phyloP scores from a whole-genome alignment of 2,113 vertebrate genomes.

The Telmatochromis bifrenatus region DNA sequence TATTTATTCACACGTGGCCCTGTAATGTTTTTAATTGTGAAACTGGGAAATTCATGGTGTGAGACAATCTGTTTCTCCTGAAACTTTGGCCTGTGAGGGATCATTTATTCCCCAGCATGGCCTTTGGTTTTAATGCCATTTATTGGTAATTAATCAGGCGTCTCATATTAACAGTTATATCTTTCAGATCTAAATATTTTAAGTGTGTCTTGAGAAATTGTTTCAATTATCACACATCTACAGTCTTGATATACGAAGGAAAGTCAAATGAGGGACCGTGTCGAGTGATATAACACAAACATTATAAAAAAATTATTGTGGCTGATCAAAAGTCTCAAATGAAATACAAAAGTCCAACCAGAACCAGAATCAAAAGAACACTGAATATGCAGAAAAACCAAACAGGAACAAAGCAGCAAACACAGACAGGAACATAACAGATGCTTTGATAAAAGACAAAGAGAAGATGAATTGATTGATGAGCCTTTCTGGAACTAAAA shows the following conservation, averaged over 20 bases:
- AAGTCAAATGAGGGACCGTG: neutral
- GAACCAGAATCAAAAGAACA: neutral
- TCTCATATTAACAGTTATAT: neutral
- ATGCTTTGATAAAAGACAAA: neutral
- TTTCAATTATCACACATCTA: neutral
- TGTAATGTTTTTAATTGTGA: neutral
- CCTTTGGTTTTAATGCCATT: neutral
- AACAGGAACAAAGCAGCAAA: neutral
- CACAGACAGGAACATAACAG: fast-evolving
- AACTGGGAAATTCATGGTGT: fast-evolving
- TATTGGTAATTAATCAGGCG: neutral
- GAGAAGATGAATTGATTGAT: neutral
- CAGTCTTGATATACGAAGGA: neutral
- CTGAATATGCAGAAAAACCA: neutral
- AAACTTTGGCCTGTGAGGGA: neutral
- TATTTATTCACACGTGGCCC: fast-evolving
- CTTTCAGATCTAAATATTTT: neutral
- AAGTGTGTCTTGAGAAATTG: fast-evolving
- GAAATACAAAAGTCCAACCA: neutral
- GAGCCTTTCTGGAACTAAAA: neutral
- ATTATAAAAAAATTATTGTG: neutral
- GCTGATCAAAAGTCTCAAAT: neutral
- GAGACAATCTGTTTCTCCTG: neutral
- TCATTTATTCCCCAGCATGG: neutral
- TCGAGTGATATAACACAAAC: neutral